Conservation (phyloP, 2,797 vertebrate genomes). For the Gobionotothen gibberifrons region DNA sequence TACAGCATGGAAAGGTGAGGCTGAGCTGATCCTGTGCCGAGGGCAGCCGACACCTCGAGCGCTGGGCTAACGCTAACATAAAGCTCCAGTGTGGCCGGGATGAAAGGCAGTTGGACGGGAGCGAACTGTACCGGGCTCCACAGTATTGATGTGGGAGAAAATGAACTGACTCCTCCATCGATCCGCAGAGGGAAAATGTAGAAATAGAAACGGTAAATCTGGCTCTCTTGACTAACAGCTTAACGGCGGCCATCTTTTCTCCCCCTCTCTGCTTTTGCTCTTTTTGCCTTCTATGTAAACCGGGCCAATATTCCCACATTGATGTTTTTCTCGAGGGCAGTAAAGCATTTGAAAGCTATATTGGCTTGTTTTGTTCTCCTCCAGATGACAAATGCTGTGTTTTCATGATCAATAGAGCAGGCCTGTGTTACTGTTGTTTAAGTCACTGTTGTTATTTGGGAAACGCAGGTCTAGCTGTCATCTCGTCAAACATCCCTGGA, state of each 20-base stretch:
- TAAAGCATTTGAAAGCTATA: conserved; percentile 79
- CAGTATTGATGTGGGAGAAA: conserved; percentile 83
- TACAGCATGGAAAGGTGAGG: conserved; percentile 53
- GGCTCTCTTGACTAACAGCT: conserved; percentile 80
- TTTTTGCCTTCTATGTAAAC: conserved; percentile 74
- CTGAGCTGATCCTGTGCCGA: conserved; percentile 54
- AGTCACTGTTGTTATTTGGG: conserved; percentile 33
- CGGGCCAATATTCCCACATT: conserved; percentile 74
- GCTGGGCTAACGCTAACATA: conserved; percentile 43
- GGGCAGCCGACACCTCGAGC: conserved; percentile 64
- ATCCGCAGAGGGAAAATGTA: conserved; percentile 80
- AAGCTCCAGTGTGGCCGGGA: conserved; percentile 69
- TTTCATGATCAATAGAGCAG: conserved; percentile 74
- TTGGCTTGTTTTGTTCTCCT: conserved; percentile 78
- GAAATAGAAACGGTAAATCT: conserved; percentile 86
- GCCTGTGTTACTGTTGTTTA: conserved; percentile 60
- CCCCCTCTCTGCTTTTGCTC: conserved; percentile 32
- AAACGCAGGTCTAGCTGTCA: conserved; percentile 42
- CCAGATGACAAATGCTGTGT: conserved; percentile 73
- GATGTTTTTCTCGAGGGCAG: conserved; percentile 78
- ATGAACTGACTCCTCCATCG: conserved; percentile 81
- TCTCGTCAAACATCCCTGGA: conserved; percentile 26
- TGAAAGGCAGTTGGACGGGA: conserved; percentile 72
- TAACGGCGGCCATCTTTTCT: conserved; percentile 75
- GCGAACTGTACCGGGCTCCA: conserved; percentile 62